Conservation (phyloP, 2,888 invertebrate genomes). For the Galerucella calmariensis region DNA sequence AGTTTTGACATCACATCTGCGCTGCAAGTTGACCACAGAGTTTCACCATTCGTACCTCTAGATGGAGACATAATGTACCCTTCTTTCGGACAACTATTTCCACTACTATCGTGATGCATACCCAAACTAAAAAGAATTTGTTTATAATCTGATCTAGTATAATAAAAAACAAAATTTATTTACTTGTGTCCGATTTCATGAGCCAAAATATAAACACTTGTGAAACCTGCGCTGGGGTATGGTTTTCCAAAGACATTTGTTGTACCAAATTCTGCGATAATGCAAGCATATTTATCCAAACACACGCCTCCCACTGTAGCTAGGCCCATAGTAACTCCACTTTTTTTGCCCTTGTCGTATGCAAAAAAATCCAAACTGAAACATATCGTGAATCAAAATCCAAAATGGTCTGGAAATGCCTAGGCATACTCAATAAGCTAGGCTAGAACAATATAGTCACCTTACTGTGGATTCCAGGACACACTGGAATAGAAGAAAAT, state of each 20-base stretch:
- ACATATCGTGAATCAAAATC: constrained; percentile 2
- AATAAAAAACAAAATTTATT: constrained; percentile 54
- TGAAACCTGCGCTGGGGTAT: constrained; percentile 86
- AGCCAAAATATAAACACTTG: constrained; percentile 83
- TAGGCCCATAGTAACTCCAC: constrained; percentile 82
- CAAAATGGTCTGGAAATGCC: no score
- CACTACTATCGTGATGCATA: constrained; percentile 83
- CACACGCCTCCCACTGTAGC: constrained; percentile 85
- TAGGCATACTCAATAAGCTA: constrained; percentile 9
- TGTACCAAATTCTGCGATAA: constrained; percentile 82
- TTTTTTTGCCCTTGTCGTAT: constrained; percentile 75
- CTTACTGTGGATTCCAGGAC: no score
- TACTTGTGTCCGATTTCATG: constrained; percentile 89
- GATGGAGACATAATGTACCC: constrained; percentile 87
- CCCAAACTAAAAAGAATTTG: constrained; percentile 71
- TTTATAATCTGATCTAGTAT: neutral
- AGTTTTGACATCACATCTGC: constrained; percentile 73
- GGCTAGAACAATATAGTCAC: no score
- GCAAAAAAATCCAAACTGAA: constrained; percentile 78
- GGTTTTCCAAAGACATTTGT: constrained; percentile 79
- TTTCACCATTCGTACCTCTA: constrained; percentile 81
- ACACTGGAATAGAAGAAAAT: no score
- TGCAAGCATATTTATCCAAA: constrained; percentile 77
- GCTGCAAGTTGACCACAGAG: constrained; percentile 82
- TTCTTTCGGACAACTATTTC: constrained; percentile 78